phyloP scores from a whole-genome alignment of 2,888 invertebrate species.

The Sphecodes monilicornis region DNA sequence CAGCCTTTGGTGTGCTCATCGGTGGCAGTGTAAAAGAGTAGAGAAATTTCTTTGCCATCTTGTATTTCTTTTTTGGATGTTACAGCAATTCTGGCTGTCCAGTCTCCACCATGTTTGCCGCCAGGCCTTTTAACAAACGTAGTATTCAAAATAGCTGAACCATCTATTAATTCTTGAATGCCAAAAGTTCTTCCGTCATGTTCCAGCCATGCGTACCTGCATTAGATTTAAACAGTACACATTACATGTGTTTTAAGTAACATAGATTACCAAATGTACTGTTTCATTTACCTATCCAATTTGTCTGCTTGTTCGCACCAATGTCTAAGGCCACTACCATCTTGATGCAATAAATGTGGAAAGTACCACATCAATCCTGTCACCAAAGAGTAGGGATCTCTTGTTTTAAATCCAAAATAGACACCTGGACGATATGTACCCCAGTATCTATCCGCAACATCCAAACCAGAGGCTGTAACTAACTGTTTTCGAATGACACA shows the following conservation, averaged over 20 bases:
- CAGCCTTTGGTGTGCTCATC: slow-evolving; percentile 90
- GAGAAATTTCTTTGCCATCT: slow-evolving; percentile 86
- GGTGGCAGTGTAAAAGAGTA: slow-evolving; percentile 93
- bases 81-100: slow-evolving; percentile 94
- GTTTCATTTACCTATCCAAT: slow-evolving; percentile 87
- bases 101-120: slow-evolving; percentile 94
- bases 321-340: slow-evolving; percentile 92
- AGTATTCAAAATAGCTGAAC: slow-evolving; percentile 91
- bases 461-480: slow-evolving; percentile 89
- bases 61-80: slow-evolving; percentile 81
- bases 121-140: slow-evolving; percentile 95
- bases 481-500: slow-evolving; percentile 85
- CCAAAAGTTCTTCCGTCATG: slow-evolving; percentile 98
- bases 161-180: slow-evolving; percentile 94
- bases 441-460: slow-evolving; percentile 94
- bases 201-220: slow-evolving; percentile 93
- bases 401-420: slow-evolving; percentile 96
- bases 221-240: slow-evolving; percentile 4
- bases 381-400: slow-evolving; percentile 94
- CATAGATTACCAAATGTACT: neutral
- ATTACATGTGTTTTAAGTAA: neutral
- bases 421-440: slow-evolving; percentile 95
- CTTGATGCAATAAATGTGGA: slow-evolving; percentile 88
- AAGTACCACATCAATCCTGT: slow-evolving; percentile 99
- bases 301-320: slow-evolving; percentile 97